Base-by-base conservation (phyloP, 2,888 invertebrate genomes). In the Amphipoea oculea region DNA sequence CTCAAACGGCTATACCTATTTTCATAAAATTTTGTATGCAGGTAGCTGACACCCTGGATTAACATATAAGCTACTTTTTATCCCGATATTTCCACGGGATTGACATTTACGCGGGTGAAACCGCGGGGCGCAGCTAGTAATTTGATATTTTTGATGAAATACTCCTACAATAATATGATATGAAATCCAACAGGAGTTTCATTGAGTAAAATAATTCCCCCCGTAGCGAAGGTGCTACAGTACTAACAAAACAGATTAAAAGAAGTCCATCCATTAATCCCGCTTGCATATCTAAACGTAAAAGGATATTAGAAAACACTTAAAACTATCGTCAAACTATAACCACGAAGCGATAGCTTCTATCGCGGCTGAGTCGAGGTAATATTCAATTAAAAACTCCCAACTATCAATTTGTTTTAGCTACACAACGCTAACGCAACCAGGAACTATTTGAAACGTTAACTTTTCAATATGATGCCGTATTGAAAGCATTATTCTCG, bases 331-430 rank as follows among this genome's bases (percentile, higher is more conserved):
- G 0, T 57, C 14, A 48, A 69, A 73, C 60, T 54, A 40, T 29
- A 54, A 76, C 42, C 29, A 14, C 0, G 17, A 63, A 75, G 7
- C 51, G 17, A 76, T 84, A 57, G 67, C 60, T 76, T 63, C 45
- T 51, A 70, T 23, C 66, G 17, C 29, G 40, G 20, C 63, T 20
- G 29, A 68, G 42, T 45, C 40, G 20, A 54, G 29, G 75, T 73
- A 78, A 81, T 79, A 85, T 81, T 76, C 78, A 82, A 85, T 85
- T 82, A 78, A 82, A 78, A 85, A 85, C 40, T 73, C 72, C 29
- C 0, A 75, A 84, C 85, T 63, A 85, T 67, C 75, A 66, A 85
- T 85, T 82, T 76, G 75, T 73, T 63, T 42, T 5, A 85, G 48
- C 69, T 17, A 40, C 29, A 70, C 57, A 78, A 71, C 67, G 60